Evolutionary conservation across 2,113 vertebrate species (phyloP).

Genomic region (Myotis davidii): DNA sequence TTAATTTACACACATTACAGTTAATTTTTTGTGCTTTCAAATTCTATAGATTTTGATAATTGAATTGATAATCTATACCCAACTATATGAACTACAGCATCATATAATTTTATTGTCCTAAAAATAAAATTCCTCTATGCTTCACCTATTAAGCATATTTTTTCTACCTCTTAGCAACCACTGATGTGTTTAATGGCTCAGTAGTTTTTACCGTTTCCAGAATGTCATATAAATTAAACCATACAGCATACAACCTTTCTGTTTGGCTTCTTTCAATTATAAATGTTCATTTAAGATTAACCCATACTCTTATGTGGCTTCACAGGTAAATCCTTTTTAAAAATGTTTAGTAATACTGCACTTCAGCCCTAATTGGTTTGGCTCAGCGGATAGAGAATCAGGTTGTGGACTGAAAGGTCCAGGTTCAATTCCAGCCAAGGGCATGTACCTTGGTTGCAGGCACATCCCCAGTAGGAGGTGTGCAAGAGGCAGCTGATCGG

Average conservation of each 20-base stretch:
- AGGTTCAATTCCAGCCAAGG: too few relatives aligned
- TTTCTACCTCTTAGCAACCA: background rate
- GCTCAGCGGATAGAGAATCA: too few relatives aligned
- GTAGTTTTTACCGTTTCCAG: background rate
- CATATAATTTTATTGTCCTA: background rate
- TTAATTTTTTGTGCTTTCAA: background rate
- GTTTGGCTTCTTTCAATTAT: too few relatives aligned
- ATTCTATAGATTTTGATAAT: background rate
- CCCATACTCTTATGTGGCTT: background rate
- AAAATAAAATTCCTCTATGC: background rate
- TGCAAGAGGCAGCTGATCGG: too few relatives aligned
- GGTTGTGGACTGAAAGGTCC: too few relatives aligned
- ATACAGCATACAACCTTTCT: too few relatives aligned
- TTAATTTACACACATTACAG: background rate
- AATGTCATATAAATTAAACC: background rate
- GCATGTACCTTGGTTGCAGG: too few relatives aligned
- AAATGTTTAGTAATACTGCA: background rate
- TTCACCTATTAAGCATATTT: background rate
- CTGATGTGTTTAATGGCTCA: background rate
- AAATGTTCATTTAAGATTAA: background rate
- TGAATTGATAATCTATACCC: background rate
- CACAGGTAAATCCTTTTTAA: background rate
- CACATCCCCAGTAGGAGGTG: too few relatives aligned
- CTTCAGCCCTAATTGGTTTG: too few relatives aligned
- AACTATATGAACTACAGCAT: background rate